Percentiles rank a stretch among this genome's conserved stretches.
Evolutionary conservation across 2,888 invertebrate species (phyloP).

Genomic region (Tinea trinotella): DNA sequence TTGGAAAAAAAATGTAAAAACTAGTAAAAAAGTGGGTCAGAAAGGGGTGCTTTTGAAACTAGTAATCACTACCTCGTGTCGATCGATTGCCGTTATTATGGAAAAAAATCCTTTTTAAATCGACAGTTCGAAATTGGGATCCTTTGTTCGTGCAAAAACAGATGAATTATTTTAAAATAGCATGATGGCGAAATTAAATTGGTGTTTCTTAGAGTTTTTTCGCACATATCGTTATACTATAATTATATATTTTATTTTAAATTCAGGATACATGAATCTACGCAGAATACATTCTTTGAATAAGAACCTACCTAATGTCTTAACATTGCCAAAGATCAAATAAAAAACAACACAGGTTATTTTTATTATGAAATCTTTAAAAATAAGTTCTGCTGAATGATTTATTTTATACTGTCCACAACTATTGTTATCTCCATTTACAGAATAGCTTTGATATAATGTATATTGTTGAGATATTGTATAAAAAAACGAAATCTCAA

Average conservation of each 20-base stretch:
- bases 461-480: conserved; percentile 7
- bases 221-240: not conserved
- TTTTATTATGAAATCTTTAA: no score
- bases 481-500: conserved; percentile 60
- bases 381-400: no score
- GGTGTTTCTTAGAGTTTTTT: not conserved
- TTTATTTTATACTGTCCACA: not conserved
- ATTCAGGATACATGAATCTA: no score
- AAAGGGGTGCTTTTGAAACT: conserved; percentile 70
- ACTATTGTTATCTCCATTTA: not conserved
- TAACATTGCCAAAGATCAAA: no score
- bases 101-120: conserved; percentile 48
- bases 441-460: not conserved
- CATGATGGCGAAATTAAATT: conserved; percentile 9
- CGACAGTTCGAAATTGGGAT: conserved; percentile 53
- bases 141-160: conserved; percentile 11
- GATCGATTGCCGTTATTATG: conserved; percentile 70
- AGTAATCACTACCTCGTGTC: conserved; percentile 66
- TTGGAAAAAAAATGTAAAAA: conserved; percentile 60
- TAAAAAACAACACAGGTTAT: no score
- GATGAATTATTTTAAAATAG: conserved; percentile 10
- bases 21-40: conserved; percentile 71
- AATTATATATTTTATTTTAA: conserved; percentile 2
- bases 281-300: no score
- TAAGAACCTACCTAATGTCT: no score